These are phyloP conservation scores for Apotomis capreana DNA, from an alignment of 2,888 invertebrate species.

Conservation along the genomic window DNA sequence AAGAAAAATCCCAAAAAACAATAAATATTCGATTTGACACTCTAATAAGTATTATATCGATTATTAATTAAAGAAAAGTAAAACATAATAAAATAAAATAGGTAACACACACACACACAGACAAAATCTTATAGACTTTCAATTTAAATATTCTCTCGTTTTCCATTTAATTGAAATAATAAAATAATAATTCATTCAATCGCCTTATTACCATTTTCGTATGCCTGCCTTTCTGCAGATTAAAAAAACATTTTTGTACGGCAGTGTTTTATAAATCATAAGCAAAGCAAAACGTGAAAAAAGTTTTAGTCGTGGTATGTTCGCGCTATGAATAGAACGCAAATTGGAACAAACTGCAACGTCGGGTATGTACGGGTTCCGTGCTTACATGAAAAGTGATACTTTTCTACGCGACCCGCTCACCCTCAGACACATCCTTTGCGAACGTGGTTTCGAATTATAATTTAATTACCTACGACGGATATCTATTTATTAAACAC, in stretches of 20 bases:
- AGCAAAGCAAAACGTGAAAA: constrained; percentile 18
- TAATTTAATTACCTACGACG: neutral
- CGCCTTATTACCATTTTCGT: neutral
- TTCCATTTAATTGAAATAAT: too few relatives aligned
- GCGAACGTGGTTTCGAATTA: constrained; percentile 6
- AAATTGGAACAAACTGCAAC: constrained; percentile 38
- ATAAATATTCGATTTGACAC: too few relatives aligned
- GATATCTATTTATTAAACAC: too few relatives aligned
- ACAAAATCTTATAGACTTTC: neutral
- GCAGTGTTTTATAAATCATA: constrained; percentile 10
- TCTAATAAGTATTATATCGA: too few relatives aligned
- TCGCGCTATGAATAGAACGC: constrained; percentile 35
- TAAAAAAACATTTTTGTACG: neutral
- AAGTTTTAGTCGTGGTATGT: constrained; percentile 24
- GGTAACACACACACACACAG: too few relatives aligned
- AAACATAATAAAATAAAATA: too few relatives aligned
- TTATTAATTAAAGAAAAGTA: too few relatives aligned
- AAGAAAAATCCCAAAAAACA: too few relatives aligned
- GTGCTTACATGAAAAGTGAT: constrained; percentile 28
- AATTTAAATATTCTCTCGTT: too few relatives aligned
- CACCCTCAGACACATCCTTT: constrained; percentile 16
- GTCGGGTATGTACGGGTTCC: constrained; percentile 16
- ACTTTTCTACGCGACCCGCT: constrained; percentile 29
- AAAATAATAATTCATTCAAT: too few relatives aligned
- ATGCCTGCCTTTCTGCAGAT: neutral